Evolutionary conservation across 2,888 invertebrate species (phyloP).

Genomic region (Frankliniella intonsa): DNA sequence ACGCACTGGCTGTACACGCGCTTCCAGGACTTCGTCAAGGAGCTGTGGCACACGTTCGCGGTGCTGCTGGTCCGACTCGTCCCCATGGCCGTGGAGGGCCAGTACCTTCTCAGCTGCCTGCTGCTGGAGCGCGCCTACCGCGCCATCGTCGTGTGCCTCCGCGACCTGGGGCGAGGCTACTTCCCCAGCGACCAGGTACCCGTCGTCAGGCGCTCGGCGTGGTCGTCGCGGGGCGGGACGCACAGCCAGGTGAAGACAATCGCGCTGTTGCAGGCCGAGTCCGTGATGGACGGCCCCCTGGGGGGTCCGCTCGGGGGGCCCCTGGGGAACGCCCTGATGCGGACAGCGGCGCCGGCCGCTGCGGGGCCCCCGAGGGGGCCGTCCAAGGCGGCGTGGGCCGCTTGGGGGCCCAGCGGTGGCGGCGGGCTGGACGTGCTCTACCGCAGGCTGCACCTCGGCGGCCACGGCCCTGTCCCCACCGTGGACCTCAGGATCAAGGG

Average conservation of each 20-base stretch:
- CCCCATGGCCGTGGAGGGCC: conserved; percentile 1
- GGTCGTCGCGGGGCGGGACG: neutral
- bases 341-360: neutral
- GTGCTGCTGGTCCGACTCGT: neutral
- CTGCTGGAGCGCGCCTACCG: conserved; percentile 18
- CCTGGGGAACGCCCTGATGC: neutral
- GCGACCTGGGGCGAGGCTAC: neutral
- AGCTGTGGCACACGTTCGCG: neutral
- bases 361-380: neutral
- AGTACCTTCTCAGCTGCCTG: conserved; percentile 14
- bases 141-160: neutral
- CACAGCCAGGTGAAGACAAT: neutral
- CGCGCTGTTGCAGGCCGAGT: neutral
- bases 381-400: neutral
- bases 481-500: neutral
- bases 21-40: neutral
- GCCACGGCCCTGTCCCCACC: neutral
- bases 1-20: neutral
- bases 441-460: neutral
- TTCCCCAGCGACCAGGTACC: conserved; percentile 20
- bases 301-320: neutral
- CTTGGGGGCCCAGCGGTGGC: neutral
- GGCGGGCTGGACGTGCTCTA: neutral
- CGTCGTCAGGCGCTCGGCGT: neutral
- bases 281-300: neutral